These are phyloP conservation scores for Pollenia labialis DNA, from an alignment of 2,888 invertebrate species.

Conservation along the genomic window DNA sequence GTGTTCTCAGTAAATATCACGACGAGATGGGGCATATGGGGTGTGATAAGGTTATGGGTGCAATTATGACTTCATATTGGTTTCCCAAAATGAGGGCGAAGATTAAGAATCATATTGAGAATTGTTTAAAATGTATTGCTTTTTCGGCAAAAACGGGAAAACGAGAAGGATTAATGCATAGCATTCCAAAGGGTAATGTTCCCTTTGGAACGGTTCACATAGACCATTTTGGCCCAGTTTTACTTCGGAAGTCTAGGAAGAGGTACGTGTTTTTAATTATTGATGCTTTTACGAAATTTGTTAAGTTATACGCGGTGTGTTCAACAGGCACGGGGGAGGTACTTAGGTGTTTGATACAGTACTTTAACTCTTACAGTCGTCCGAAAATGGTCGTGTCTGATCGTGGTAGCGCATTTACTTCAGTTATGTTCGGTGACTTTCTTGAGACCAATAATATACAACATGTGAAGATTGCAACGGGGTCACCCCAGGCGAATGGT, in stretches of 20 bases:
- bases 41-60: not conserved
- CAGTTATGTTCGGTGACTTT: not conserved
- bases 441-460: constrained; percentile 10
- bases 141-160: not conserved
- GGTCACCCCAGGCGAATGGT: constrained; percentile 48
- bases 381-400: not conserved
- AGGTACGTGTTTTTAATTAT: constrained; percentile 1
- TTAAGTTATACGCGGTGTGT: not conserved
- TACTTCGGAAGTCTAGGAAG: not conserved
- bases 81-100: not conserved
- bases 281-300: constrained; percentile 28
- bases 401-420: constrained; percentile 22
- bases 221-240: constrained; percentile 23
- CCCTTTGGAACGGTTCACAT: not conserved
- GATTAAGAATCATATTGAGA: not conserved
- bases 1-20: not conserved
- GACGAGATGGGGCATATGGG: constrained; percentile 19
- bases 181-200: not conserved
- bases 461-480: constrained; percentile 33
- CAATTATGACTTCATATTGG: not conserved
- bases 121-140: constrained; percentile 23
- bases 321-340: constrained; percentile 16
- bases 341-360: not conserved
- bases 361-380: constrained; percentile 21
- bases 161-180: constrained; percentile 15